Evolutionary conservation across 2,797 vertebrate genomes (phyloP), one percentile per base, ranked within the genome.

Genomic region (Chaenodraco wilsoni): DNA sequence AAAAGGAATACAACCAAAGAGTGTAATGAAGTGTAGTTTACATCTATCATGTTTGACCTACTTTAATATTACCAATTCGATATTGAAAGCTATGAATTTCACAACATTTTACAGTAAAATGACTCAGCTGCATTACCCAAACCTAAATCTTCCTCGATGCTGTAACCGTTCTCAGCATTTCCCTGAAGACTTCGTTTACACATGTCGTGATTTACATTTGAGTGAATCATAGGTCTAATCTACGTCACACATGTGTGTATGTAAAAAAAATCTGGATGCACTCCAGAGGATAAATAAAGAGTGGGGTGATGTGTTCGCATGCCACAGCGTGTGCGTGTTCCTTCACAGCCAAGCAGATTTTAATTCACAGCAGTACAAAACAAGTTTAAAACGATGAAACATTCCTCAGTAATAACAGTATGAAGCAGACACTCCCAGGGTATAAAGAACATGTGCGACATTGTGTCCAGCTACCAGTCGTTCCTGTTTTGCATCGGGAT

Each of bases 181-280:
- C 19, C 12, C 2, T 3, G 9, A n/a, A 2, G 3, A 12, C 48
- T 37, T 2, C 6, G 1, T 9, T 31, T 14, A 4, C 43, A 62
- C 0, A 12, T 37, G 33, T 6, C 41, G 37, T 84, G 72, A 87
- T 41, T 79, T 75, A 78, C 9, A 14, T 44, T 15, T 12, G 17
- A 4, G 16, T 88, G 78, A 85, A 62, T 88, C 80, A 89, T 2
- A 9, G 9, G 27, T 19, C 11, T 9, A 4, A 3, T 17, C 3
- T 21, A 55, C 69, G 72, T 81, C 81, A 79, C 15, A 23, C 1
- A 14, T 1, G 17, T 49, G 27, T 41, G 10, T 45, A 44, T 63
- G 4, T 27, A 5, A 19, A 37, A 14, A 9, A n/a, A 8, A 14
- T 7, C 21, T 70, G 65, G 3, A 6, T 0, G 8, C 1, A 15